Evolutionary conservation across 2,888 invertebrate genomes (phyloP), one percentile per base, ranked within the genome.

Genomic region (Margaritifera margaritifera): DNA sequence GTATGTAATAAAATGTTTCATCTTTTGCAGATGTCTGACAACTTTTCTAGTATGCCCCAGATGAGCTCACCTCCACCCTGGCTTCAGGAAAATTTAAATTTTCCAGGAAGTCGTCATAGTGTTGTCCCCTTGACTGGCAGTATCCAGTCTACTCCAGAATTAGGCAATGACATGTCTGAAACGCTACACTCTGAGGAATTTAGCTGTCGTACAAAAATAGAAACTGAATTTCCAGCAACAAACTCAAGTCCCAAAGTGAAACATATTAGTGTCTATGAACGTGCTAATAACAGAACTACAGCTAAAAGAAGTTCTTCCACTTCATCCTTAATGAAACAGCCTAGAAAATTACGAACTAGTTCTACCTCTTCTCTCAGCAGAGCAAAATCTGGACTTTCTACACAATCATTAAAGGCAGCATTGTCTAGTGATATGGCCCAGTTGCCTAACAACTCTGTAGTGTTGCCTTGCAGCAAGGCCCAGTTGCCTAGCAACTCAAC

Each of bases 31-130:
- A 77, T 75, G 62, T 76, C 78, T 54, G 84, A 85, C 64, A 81
- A 84, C 54, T 65, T 77, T 57, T 77, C 83, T 5, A 84, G 84
- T 22, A 75, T 81, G 66, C 84, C 85, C 18, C 79, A 85, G 72
- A 79, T 85, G 78, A 86, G 85, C 72, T 85, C 85, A 0, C 87
- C 87, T 19, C 87, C 88, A 15, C 83, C 85, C 2, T 87, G 88
- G 88, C 73, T 88, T 66, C 74, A 80, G 56, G 85, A 84, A 15
- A 78, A 81, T 51, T 69, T 82, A 27, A 64, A 66, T 62, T 66
- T 66, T 20, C 73, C 80, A 27, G 77, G 78, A 22, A 78, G 75
- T 62, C 64, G 74, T 27, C 72, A 58, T 56, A 75, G 71, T 56
- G 67, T 72, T 50, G 56, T 65, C n/a, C 71, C 75, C 24, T 69